Evolutionary conservation across 2,888 invertebrate species (phyloP).

Genomic region (Pachydiplax longipennis): DNA sequence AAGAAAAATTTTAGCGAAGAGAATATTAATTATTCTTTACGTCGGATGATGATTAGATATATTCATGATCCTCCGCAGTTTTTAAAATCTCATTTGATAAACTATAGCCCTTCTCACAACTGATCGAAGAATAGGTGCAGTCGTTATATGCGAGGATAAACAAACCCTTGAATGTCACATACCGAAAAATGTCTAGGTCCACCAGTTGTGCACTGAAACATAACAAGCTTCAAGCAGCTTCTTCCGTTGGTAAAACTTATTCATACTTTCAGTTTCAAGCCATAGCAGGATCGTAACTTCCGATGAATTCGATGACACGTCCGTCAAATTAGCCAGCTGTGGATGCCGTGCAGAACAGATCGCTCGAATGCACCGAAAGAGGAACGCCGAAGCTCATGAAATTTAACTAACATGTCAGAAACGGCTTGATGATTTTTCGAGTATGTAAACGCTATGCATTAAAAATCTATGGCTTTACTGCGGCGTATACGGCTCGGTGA

Average conservation of each 20-base stretch:
- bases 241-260: background rate
- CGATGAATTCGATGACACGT: background rate
- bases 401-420: background rate
- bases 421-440: background rate
- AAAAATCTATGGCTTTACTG: too few relatives aligned
- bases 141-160: too few relatives aligned
- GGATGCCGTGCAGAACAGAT: background rate
- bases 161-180: too few relatives aligned
- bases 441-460: background rate
- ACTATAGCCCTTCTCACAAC: too few relatives aligned
- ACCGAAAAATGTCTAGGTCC: too few relatives aligned
- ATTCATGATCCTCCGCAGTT: too few relatives aligned
- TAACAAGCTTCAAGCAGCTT: background rate
- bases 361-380: background rate
- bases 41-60: too few relatives aligned
- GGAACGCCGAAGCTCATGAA: background rate
- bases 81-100: too few relatives aligned
- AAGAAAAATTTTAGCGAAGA: too few relatives aligned
- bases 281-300: background rate
- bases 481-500: background rate
- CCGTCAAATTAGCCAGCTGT: background rate
- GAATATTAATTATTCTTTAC: too few relatives aligned
- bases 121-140: too few relatives aligned
- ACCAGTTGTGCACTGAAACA: background rate
- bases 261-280: background rate